A percentile compares a stretch with the other conserved stretches of the same genome.
phyloP scores from a whole-genome alignment of 1,140 invertebrate species.

The Adelges cooleyi region DNA sequence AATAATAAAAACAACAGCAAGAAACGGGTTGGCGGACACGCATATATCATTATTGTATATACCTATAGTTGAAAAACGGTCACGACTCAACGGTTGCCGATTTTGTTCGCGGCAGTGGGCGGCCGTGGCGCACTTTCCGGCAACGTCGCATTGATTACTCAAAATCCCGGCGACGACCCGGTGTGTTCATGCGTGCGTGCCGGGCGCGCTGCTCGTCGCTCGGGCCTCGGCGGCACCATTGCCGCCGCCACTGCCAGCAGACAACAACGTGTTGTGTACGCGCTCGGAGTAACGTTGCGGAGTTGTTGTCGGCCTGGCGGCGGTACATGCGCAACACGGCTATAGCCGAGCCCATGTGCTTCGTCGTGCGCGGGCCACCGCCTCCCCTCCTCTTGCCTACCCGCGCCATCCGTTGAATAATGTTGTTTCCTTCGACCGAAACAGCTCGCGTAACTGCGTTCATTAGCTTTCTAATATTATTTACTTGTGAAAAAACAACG shows the following conservation, averaged over 20 bases:
- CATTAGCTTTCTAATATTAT: constrained; percentile 7
- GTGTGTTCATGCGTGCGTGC: background rate
- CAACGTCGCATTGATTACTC: constrained; percentile 26
- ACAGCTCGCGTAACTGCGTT: background rate
- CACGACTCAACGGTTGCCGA: constrained; percentile 24
- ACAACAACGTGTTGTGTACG: constrained; percentile 27
- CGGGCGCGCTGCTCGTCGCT: background rate
- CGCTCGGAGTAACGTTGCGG: constrained; percentile 1
- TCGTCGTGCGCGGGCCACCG: background rate
- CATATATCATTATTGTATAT: too few relatives aligned
- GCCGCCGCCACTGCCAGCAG: background rate
- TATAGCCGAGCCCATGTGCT: constrained; percentile 23
- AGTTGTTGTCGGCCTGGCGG: background rate
- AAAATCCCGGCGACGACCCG: constrained; percentile 10
- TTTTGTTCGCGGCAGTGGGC: constrained; percentile 5
- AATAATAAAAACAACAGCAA: background rate
- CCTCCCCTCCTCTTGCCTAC: background rate
- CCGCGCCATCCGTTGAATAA: background rate
- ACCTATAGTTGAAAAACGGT: constrained; percentile 18
- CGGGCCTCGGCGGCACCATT: background rate
- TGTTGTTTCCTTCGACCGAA: background rate
- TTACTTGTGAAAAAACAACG: too few relatives aligned
- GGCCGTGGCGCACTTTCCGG: background rate
- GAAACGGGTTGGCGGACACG: constrained; percentile 1
- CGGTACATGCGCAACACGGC: constrained; percentile 24